phyloP scores from a whole-genome alignment of 2,888 invertebrate species.

The Chouioia cunea region DNA sequence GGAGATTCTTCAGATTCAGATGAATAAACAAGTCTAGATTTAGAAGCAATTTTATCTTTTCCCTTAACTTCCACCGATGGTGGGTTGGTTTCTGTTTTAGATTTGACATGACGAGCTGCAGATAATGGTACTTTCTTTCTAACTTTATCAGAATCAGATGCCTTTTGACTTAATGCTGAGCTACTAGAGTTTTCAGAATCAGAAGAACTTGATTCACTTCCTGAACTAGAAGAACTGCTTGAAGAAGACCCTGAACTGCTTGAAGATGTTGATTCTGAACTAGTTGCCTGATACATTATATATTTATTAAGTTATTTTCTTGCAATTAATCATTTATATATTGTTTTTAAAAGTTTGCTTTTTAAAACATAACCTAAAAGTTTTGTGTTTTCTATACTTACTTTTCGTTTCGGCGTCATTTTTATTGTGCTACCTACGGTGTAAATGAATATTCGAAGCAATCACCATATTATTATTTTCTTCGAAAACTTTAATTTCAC shows the following conservation, averaged over 20 bases:
- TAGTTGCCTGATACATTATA: slow-evolving; percentile 58
- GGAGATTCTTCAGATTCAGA: slow-evolving; percentile 66
- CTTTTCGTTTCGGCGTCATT: slow-evolving; percentile 66
- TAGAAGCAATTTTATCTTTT: slow-evolving; percentile 59
- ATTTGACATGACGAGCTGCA: slow-evolving; percentile 58
- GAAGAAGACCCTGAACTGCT: slow-evolving; percentile 65
- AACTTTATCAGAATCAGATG: slow-evolving; percentile 60
- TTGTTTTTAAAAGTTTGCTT: slow-evolving; percentile 27
- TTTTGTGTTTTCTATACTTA: slow-evolving; percentile 47
- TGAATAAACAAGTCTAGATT: slow-evolving; percentile 61
- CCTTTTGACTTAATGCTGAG: slow-evolving; percentile 63
- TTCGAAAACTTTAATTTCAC: slow-evolving; percentile 36
- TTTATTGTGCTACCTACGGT: slow-evolving; percentile 48
- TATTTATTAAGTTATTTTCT: not conserved
- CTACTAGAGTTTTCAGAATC: slow-evolving; percentile 66
- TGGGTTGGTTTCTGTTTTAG: slow-evolving; percentile 57
- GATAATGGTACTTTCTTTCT: slow-evolving; percentile 57
- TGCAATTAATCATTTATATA: slow-evolving; percentile 8
- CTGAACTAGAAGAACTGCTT: slow-evolving; percentile 65
- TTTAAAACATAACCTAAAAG: slow-evolving; percentile 45
- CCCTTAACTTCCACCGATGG: slow-evolving; percentile 57
- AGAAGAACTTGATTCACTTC: slow-evolving; percentile 65
- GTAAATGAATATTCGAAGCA: slow-evolving; percentile 35
- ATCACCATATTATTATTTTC: slow-evolving; percentile 43
- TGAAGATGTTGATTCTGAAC: slow-evolving; percentile 65